Conservation (phyloP, 1,140 invertebrate species). For the Dinoponera quadriceps region DNA sequence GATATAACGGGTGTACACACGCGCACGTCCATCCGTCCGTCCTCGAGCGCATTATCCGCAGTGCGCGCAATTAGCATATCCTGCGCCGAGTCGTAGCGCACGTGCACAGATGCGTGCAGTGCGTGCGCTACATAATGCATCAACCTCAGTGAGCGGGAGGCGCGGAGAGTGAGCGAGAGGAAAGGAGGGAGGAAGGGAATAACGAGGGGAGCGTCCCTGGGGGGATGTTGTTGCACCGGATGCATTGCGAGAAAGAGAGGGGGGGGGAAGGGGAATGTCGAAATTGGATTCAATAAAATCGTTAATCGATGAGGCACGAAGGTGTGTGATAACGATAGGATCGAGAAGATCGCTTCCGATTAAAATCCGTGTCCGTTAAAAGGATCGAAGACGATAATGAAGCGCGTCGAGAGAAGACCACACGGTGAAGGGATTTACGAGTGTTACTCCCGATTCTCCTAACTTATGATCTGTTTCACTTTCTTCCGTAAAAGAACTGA, state of each 20-base stretch:
- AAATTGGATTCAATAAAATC: slow-evolving; percentile 6
- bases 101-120: slow-evolving; percentile 57
- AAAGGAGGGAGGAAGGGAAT: slow-evolving; percentile 6
- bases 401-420: too few relatives aligned
- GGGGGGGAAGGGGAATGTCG: background rate
- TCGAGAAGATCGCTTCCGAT: too few relatives aligned
- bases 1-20: slow-evolving; percentile 43
- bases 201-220: slow-evolving; percentile 16
- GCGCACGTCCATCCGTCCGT: background rate
- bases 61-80: slow-evolving; percentile 67
- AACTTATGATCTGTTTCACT: too few relatives aligned
- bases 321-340: too few relatives aligned
- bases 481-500: too few relatives aligned
- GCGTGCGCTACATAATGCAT: slow-evolving; percentile 61
- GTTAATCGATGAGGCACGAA: background rate
- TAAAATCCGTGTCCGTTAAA: too few relatives aligned
- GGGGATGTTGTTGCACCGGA: slow-evolving; percentile 27
- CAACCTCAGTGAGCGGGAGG: slow-evolving; percentile 10
- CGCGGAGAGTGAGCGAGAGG: slow-evolving; percentile 13
- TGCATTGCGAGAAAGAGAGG: slow-evolving; percentile 4
- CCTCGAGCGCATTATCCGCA: slow-evolving; percentile 43
- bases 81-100: slow-evolving; percentile 52
- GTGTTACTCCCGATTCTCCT: too few relatives aligned
- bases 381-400: too few relatives aligned
- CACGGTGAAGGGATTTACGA: too few relatives aligned